Evolutionary conservation across 2,888 invertebrate genomes (phyloP).

Genomic region (Dimorphilus gyrociliatus): DNA sequence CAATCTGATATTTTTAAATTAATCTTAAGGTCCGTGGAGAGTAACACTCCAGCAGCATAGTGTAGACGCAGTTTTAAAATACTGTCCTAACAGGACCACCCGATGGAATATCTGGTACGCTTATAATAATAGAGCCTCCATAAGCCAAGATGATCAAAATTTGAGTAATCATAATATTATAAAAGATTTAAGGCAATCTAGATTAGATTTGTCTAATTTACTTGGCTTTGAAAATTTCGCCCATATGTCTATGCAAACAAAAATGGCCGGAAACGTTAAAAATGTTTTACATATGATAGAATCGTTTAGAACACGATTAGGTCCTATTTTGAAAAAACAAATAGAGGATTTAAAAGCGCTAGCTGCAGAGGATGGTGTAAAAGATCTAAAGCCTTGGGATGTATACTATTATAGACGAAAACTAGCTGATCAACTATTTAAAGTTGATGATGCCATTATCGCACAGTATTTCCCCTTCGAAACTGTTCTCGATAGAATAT

Average conservation of each 20-base stretch:
- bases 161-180: conserved; percentile 51
- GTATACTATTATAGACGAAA: no score
- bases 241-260: conserved; percentile 80
- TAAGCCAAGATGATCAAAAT: conserved; percentile 41
- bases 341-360: conserved; percentile 4
- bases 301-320: conserved; percentile 38
- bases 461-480: conserved; percentile 66
- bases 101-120: conserved; percentile 76
- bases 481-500: conserved; percentile 59
- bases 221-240: conserved; percentile 63
- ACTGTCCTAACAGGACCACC: conserved; percentile 59
- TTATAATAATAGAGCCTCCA: conserved; percentile 51
- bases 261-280: conserved; percentile 67
- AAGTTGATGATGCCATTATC: no score
- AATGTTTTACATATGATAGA: conserved; percentile 55
- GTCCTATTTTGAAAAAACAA: conserved; percentile 3
- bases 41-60: conserved; percentile 57
- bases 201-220: conserved; percentile 52
- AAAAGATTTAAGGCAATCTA: conserved; percentile 55
- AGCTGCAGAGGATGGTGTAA: no score
- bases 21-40: conserved; percentile 73
- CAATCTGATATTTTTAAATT: no score
- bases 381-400: no score
- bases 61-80: conserved; percentile 58
- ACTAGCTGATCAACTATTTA: no score